Evolutionary conservation across 2,797 vertebrate species (phyloP).

Genomic region (Masticophis lateralis): DNA sequence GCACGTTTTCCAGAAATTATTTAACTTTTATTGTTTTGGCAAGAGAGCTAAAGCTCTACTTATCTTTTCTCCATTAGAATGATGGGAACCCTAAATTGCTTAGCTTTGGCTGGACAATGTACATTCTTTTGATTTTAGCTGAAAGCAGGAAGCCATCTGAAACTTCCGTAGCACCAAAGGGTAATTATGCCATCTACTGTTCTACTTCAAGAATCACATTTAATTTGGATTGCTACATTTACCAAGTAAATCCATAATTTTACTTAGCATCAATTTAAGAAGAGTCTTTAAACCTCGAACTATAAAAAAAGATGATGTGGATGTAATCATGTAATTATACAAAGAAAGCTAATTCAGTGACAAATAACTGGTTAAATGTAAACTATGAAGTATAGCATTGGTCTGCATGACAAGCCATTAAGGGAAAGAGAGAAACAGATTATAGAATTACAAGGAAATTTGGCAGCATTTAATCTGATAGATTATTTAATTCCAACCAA

Average conservation of each 20-base stretch:
- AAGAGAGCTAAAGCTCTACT: not conserved
- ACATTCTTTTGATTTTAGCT: not conserved
- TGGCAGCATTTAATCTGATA: not conserved
- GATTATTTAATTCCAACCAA: not conserved
- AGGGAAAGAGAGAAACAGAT: not conserved
- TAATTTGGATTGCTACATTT: constrained; percentile 2
- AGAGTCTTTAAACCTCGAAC: not conserved
- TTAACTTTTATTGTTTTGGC: not conserved
- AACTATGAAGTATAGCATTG: not conserved
- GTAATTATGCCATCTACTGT: constrained; percentile 59
- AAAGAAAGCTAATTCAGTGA: not conserved
- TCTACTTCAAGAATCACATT: constrained; percentile 42
- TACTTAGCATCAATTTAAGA: rapidly evolving
- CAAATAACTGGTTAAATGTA: not conserved
- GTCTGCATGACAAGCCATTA: not conserved
- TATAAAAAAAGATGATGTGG: not conserved
- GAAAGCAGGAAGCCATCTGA: not conserved
- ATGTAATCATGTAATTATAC: not conserved
- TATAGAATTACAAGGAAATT: not conserved
- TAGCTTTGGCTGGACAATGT: not conserved
- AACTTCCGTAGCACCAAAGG: constrained; percentile 23
- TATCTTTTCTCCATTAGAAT: not conserved
- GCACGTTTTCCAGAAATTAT: not conserved
- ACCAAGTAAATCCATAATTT: constrained; percentile 3
- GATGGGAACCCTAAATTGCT: not conserved